Percentiles rank a stretch among this genome's conserved stretches.
Conservation (phyloP, 2,113 vertebrate genomes). For the Carlito syrichta region DNA sequence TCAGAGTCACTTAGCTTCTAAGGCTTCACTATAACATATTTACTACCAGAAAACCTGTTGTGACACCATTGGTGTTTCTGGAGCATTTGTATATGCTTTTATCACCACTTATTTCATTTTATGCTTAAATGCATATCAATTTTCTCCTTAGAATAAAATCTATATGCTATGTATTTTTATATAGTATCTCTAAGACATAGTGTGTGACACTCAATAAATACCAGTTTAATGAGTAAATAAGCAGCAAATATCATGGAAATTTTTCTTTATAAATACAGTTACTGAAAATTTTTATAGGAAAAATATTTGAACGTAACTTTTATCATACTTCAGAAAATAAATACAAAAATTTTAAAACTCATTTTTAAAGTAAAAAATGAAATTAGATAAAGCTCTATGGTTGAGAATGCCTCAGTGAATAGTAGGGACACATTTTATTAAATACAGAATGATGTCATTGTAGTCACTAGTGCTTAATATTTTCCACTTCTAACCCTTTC, state of each 20-base stretch:
- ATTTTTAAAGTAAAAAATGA: conserved; percentile 34
- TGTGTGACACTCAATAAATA: neutral
- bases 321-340: conserved; percentile 18
- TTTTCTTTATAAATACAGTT: neutral
- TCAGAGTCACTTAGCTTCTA: neutral
- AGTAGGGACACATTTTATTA: conserved; percentile 67
- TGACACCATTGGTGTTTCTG: neutral
- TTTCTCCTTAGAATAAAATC: neutral
- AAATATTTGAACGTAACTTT: neutral
- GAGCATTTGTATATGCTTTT: neutral
- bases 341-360: conserved; percentile 14
- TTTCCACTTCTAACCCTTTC: conserved; percentile 75
- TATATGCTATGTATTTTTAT: neutral
- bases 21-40: neutral
- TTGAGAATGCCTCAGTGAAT: neutral
- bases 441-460: conserved; percentile 73
- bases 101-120: neutral
- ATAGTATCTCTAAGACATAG: neutral
- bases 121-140: neutral
- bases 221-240: neutral
- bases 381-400: neutral
- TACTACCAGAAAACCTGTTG: neutral
- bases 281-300: neutral
- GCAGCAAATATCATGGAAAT: neutral
- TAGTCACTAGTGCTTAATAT: conserved; percentile 53